Evolutionary conservation across 2,888 invertebrate genomes (phyloP), one percentile per base, ranked within the genome.

Genomic region (Agonopterix subpropinquella): DNA sequence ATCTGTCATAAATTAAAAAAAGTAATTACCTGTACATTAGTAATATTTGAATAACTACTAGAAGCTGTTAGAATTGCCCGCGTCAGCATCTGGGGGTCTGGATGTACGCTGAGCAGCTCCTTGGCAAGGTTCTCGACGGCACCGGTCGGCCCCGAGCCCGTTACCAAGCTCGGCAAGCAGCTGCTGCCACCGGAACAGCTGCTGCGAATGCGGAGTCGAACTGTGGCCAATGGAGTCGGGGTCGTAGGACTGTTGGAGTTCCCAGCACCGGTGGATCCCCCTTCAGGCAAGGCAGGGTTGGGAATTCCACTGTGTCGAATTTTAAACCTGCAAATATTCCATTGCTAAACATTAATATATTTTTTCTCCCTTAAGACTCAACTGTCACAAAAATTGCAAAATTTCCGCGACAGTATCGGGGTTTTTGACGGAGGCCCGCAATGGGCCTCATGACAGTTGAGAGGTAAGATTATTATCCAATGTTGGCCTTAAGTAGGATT

Each of bases 61-160:
- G 90, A 85, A 48, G 90, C 87, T 10, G 90, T 86, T 45, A 89
- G 82, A 55, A 90, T 82, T 43, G 89, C 89, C 45, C 90, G 71
- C 5, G 89, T 81, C 58, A 90, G 75, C 49, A 83, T 82, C 58
- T 90, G 90, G 50, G 91, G 89, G 49, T 87, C 90, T 3, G 84
- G 76, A 50, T 77, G 89, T 53, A 76, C 81, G 77, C 60, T 88
- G 56, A 83, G 80, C 71, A 89, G 77, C 63, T 84, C 89, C 49
- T 81, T 82, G 2, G 73, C 82, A 37, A 88, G 65, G 15, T 75
- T 70, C 53, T 86, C 86, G 11, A 82, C 83, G 11, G 71, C 87
- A 11, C 83, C 84, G 0, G 81, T 69, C 1, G 80, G 72, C 1
- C 86, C 86, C 0, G 71, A 56, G 0, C 85, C 88, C 2, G 75